These are phyloP conservation scores for Drosophila cyrtoloma DNA, from an alignment of 2,888 invertebrate genomes.

Conservation along the genomic window DNA sequence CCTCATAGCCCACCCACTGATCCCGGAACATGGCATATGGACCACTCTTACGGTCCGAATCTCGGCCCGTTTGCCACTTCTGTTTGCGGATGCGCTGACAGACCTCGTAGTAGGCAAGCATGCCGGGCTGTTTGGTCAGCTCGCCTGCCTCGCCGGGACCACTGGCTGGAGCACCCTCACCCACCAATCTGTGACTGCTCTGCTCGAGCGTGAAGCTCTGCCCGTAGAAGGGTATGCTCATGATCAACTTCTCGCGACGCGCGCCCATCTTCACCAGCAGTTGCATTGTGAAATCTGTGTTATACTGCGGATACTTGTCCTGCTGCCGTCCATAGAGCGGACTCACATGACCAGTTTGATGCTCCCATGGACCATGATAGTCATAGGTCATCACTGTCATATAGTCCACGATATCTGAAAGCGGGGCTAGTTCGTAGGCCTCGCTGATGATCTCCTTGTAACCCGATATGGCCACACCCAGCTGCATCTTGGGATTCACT, in stretches of 20 bases:
- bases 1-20: slow-evolving; percentile 97
- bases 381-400: slow-evolving; percentile 95
- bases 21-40: slow-evolving; percentile 92
- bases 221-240: slow-evolving; percentile 95
- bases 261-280: slow-evolving; percentile 91
- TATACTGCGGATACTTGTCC: slow-evolving; percentile 91
- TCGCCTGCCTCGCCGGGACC: slow-evolving; percentile 93
- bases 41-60: slow-evolving; percentile 87
- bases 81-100: slow-evolving; percentile 90
- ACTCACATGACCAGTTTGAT: slow-evolving; percentile 92
- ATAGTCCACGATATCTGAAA: slow-evolving; percentile 91
- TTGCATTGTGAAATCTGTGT: slow-evolving; percentile 92
- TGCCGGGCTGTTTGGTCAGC: slow-evolving; percentile 93
- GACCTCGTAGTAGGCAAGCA: slow-evolving; percentile 95
- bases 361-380: slow-evolving; percentile 96
- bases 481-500: slow-evolving; percentile 86
- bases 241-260: slow-evolving; percentile 90
- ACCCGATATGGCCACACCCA: slow-evolving; percentile 94
- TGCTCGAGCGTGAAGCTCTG: slow-evolving; percentile 90
- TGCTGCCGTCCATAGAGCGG: slow-evolving; percentile 89
- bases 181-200: slow-evolving; percentile 81
- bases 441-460: slow-evolving; percentile 95
- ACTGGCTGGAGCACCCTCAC: slow-evolving; percentile 88
- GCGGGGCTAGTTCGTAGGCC: slow-evolving; percentile 91
- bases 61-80: slow-evolving; percentile 89